Evolutionary conservation across 1,140 invertebrate genomes (phyloP).

Genomic region (Lepidostoma basale): DNA sequence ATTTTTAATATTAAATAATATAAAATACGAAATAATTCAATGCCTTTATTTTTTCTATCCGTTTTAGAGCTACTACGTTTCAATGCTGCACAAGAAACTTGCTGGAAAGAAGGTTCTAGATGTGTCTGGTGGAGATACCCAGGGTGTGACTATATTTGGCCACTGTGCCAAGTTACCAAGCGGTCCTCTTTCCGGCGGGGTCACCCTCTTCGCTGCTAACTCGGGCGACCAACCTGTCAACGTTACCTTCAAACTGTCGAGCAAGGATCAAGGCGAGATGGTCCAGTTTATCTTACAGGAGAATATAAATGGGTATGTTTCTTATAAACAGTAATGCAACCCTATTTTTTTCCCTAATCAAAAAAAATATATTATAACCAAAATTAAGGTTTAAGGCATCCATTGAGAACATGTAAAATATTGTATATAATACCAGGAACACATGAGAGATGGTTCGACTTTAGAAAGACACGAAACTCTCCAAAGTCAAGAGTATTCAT

Average conservation of each 20-base stretch:
- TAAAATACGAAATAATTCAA: background rate
- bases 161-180: slow-evolving; percentile 54
- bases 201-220: slow-evolving; percentile 58
- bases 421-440: too few species aligned
- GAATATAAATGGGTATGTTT: slow-evolving; percentile 31
- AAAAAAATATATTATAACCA: too few species aligned
- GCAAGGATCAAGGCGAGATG: slow-evolving; percentile 13
- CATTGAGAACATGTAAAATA: too few species aligned
- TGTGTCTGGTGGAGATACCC: slow-evolving; percentile 46
- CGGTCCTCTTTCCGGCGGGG: slow-evolving; percentile 50
- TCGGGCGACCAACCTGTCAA: slow-evolving; percentile 33
- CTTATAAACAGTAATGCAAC: slow-evolving; percentile 15
- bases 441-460: too few species aligned
- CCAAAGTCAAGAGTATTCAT: too few species aligned
- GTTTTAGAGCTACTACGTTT: slow-evolving; percentile 60
- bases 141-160: slow-evolving; percentile 53
- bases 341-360: background rate
- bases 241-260: slow-evolving; percentile 16
- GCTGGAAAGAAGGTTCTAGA: slow-evolving; percentile 58
- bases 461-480: too few species aligned
- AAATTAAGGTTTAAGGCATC: too few species aligned
- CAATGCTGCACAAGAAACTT: slow-evolving; percentile 58
- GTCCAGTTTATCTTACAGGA: slow-evolving; percentile 36
- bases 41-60: background rate
- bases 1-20: background rate